phyloP scores from a whole-genome alignment of 2,888 invertebrate species.

The Xanthia icteritia region DNA sequence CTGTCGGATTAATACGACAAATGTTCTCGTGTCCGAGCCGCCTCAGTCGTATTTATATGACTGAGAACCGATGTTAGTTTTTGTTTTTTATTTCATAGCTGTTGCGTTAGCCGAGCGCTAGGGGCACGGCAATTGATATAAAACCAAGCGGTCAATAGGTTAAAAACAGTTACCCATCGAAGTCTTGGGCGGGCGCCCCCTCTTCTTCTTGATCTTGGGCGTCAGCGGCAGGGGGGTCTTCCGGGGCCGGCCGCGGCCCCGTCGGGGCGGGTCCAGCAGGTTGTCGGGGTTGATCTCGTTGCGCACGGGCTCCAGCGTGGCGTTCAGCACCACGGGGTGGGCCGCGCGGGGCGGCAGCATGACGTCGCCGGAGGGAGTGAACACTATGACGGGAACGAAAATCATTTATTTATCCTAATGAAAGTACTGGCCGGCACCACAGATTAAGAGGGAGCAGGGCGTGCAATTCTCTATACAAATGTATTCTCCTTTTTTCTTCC shows the following conservation, averaged over 20 bases:
- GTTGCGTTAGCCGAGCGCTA: too few relatives aligned
- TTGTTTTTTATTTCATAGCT: too few relatives aligned
- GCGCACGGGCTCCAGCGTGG: slow-evolving; percentile 73
- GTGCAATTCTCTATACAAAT: too few relatives aligned
- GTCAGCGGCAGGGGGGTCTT: slow-evolving; percentile 89
- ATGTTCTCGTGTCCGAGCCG: too few relatives aligned
- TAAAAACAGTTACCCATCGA: slow-evolving; percentile 79
- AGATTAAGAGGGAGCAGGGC: too few relatives aligned
- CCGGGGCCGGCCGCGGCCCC: slow-evolving; percentile 87
- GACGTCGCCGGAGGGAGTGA: slow-evolving; percentile 88
- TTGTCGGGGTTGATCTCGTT: slow-evolving; percentile 73
- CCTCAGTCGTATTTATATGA: too few relatives aligned
- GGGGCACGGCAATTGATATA: too few relatives aligned
- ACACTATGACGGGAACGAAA: slow-evolving; percentile 67
- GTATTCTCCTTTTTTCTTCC: too few relatives aligned
- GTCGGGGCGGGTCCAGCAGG: slow-evolving; percentile 83
- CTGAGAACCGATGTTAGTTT: too few relatives aligned
- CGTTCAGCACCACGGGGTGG: slow-evolving; percentile 73
- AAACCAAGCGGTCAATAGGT: too few relatives aligned
- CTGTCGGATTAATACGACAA: too few relatives aligned
- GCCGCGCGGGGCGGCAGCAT: slow-evolving; percentile 83
- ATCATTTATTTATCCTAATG: not conserved
- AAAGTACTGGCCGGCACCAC: too few relatives aligned
- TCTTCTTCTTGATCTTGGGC: slow-evolving; percentile 86
- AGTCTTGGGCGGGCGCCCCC: slow-evolving; percentile 88